phyloP scores from a whole-genome alignment of 2,888 invertebrate species.

The Dryocosmus kuriphilus region DNA sequence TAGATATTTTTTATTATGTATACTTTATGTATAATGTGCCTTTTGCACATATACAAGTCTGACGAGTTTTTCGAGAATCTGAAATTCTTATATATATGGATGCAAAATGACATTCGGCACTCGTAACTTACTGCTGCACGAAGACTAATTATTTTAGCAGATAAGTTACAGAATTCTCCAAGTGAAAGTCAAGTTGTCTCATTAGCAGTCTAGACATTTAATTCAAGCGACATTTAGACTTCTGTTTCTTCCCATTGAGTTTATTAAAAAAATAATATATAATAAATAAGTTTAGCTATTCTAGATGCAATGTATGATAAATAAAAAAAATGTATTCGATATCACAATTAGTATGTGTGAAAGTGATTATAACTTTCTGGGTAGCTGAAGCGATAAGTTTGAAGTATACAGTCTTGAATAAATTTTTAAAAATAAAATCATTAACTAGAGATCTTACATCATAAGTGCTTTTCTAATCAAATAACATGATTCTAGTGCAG shows the following conservation, averaged over 20 bases:
- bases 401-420: background rate
- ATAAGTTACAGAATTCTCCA: conserved; percentile 25
- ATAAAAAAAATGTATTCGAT: background rate
- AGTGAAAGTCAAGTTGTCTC: conserved; percentile 35
- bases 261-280: background rate
- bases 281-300: background rate
- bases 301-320: background rate
- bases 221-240: background rate
- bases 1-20: background rate
- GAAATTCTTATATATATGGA: conserved; percentile 4
- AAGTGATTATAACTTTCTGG: background rate
- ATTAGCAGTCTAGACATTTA: conserved; percentile 33
- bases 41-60: conserved; percentile 1
- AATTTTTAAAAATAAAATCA: background rate
- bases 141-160: conserved; percentile 3
- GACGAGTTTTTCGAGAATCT: conserved; percentile 33
- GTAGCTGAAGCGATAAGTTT: background rate
- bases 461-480: background rate
- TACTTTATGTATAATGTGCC: background rate
- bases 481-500: background rate
- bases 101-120: conserved; percentile 23
- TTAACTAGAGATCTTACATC: background rate
- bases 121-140: conserved; percentile 2
- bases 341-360: conserved; percentile 1
- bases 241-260: background rate